Evolutionary conservation across 2,888 invertebrate genomes (phyloP), one percentile per base, ranked within the genome.

Genomic region (Fragum whitleyi): DNA sequence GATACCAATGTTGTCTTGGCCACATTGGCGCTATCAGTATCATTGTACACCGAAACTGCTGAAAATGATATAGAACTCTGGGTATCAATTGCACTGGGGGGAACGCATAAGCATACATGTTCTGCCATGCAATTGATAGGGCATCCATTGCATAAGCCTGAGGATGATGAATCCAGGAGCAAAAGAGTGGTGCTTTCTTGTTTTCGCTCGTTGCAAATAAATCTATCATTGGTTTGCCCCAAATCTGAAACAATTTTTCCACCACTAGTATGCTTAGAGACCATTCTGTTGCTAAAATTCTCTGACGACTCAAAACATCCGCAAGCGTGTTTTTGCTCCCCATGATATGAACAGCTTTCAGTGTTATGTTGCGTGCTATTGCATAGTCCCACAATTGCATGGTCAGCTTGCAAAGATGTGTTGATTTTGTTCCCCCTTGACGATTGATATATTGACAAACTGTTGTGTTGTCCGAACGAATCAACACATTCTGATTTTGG

Each of bases 1-100:
- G 69, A 51, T 67, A 82, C 74, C 75, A 82, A 21, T 75, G 78
- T 55, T 77, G 74, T 32, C 78, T 26, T 9, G 72, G 80, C 75
- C 80, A 80, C 62, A 80, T 53, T n/a, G n/a, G n/a, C n/a, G n/a
- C n/a, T n/a, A n/a, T n/a, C n/a, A n/a, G n/a, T n/a, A n/a, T n/a
- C n/a, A n/a, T n/a, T 42, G 23, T 61, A 65, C 79, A 79, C 19
- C 62, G 51, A 39, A 59, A 79, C 28, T 79, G 62, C 59, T 74
- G 42, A 23, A 74, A 53, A 32, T 79, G 74, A 11, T 57, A 23
- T 28, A 77, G 23, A n/a, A 79, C 70, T 47, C 36, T 74, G 53
- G 79, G 74, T 65, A 75, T 32, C 16, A 79, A 23, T n/a, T 69
- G 59, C 23, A 79, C 67, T 57, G 79, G 79, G 70, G n/a, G 79